phyloP scores from a whole-genome alignment of 2,888 invertebrate species.

The Andrena marginata region DNA sequence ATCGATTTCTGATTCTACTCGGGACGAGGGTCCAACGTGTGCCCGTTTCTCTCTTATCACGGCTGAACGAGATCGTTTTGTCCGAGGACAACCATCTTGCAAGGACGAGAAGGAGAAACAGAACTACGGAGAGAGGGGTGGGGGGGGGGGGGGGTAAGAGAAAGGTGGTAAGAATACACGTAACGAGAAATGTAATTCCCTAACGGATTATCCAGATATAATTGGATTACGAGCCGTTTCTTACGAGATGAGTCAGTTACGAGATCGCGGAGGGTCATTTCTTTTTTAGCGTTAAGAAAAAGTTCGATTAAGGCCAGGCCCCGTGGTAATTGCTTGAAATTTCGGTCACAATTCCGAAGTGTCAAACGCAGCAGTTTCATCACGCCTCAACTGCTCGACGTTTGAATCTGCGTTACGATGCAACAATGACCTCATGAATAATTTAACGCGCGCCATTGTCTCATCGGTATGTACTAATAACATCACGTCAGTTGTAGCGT shows the following conservation, averaged over 20 bases:
- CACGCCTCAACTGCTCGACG: slow-evolving; percentile 41
- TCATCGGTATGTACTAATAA: slow-evolving; percentile 68
- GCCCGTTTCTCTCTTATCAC: slow-evolving; percentile 21
- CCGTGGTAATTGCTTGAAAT: slow-evolving; percentile 27
- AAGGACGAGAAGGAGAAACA: not conserved
- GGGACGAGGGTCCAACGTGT: not conserved
- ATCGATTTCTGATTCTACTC: slow-evolving; percentile 1
- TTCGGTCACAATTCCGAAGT: slow-evolving; percentile 25
- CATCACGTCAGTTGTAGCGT: slow-evolving; percentile 65
- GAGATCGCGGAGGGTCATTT: not conserved
- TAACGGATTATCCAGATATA: slow-evolving; percentile 33
- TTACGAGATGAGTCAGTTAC: slow-evolving; percentile 17
- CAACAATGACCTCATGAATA: slow-evolving; percentile 71
- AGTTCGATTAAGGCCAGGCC: slow-evolving; percentile 14
- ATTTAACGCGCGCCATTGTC: slow-evolving; percentile 67
- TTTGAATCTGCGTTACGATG: slow-evolving; percentile 60
- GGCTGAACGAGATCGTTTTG: slow-evolving; percentile 31
- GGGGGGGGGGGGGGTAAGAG: too few relatives aligned
- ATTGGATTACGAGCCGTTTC: slow-evolving; percentile 40
- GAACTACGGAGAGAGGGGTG: not conserved
- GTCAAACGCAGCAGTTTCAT: slow-evolving; percentile 55
- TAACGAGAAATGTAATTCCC: slow-evolving; percentile 39
- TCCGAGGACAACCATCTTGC: slow-evolving; percentile 36
- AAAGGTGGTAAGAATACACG: slow-evolving; percentile 36
- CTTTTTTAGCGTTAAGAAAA: not conserved